Evolutionary conservation across 92 coral and sea anemone species (phyloP), one percentile per base, ranked within the genome.

Genomic region (Pocillopora meandrina): DNA sequence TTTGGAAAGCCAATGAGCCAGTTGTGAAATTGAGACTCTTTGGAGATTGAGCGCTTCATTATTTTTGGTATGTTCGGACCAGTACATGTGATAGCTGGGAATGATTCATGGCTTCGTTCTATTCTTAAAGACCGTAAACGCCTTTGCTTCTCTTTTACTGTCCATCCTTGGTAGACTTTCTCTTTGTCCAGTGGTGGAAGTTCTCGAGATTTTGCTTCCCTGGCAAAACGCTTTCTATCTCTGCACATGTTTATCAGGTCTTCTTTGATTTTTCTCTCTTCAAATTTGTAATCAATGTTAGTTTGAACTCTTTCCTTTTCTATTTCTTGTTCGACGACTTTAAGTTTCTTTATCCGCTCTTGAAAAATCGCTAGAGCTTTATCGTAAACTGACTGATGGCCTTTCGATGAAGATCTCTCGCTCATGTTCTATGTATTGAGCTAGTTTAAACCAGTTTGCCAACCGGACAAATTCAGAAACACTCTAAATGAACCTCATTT

Each of bases 1-100:
- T 63, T 87, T 20, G 95, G 95, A 16, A 87, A 74, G 15, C 95
- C 95, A 33, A 86, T 76, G 8, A 90, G 63, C 95, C 95, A 92
- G 81, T 92, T 90, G 65, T 92, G 91, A 47, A 77, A 90, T 75
- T 92, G 91, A 15, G 93, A 89, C 71, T 92, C 88, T 60, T 56
- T 90, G n/a, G 95, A 92, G 35, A 92, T 74, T 34, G 89, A 87
- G 19, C 95, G 84, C 70, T 89, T 87, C 91, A 92, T 87, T 17
- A 92, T 92, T 79, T 71, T 78, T 1, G 95, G 95, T 7, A 92
- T 80, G 74, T 92, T 92, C 6, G 91, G 85, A 5, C 66, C 85
- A 2, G 93, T 92, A 60, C 95, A 90, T 1, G 95, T 92, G 42
- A 92, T 57, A 5, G 79, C 81, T 13, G 93, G 95, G 20, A 87